Evolutionary conservation across 2,888 invertebrate genomes (phyloP), one percentile per base, ranked within the genome.

Genomic region (Cinara cedri): DNA sequence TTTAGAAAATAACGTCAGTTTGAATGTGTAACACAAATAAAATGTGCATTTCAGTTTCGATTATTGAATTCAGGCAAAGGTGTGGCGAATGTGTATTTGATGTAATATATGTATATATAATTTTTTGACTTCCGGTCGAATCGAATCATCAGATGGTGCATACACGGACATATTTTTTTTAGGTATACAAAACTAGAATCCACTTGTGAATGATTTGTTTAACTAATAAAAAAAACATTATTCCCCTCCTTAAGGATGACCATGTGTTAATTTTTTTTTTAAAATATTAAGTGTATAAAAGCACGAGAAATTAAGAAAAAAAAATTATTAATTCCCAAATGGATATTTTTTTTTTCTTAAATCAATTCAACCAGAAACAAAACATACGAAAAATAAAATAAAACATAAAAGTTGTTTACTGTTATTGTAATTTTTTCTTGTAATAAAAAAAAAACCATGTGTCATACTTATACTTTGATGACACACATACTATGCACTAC

Each of bases 61-160:
- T 72, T 72, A 72, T 60, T 72, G 60, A 72, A 72, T 57, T 72
- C n/a, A 16, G n/a, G 8, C 21, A 16, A 57, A 72, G 71, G 71
- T 57, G 71, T 44, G n/a, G 71, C 44, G 21, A 57, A 72, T 72
- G 57, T 44, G 21, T 71, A 57, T 42, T 74, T 62, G 16, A 51
- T 74, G 6, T 34, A 34, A 34, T 34, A 34, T 34, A 34, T 34
- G 6, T 34, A 51, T 63, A 51, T 74, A 34, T 74, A 34, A 51
- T 34, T 63, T 63, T 72, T 2, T 10, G 62, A 51, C 62, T 62
- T 74, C 51, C 51, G 21, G 51, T 63, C 16, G 21, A 11, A 19
- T 49, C n/a, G 49, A 24, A 44, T 21, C 14, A 71, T 44, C 11
- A 55, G 10, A 71, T 13, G 6, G 44, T 55, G 6, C 44, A 57